Conservation (phyloP, 2,888 invertebrate species). For the Iselma pallidipennis region DNA sequence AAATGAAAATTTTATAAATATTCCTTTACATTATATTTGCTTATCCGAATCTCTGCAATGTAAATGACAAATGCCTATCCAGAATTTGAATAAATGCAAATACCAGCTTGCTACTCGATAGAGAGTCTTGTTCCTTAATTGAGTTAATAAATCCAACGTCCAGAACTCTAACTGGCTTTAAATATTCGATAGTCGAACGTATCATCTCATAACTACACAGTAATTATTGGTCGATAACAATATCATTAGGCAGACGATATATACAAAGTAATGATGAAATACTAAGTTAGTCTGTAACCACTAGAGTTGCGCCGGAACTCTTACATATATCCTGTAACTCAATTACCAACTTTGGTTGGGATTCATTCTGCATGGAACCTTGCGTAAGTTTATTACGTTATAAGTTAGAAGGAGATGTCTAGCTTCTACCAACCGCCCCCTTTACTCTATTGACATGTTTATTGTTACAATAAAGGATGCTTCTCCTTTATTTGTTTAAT, state of each 20-base stretch:
- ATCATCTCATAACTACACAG: no score
- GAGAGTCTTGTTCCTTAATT: no score
- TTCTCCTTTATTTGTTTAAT: background rate
- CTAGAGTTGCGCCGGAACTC: conserved; percentile 33
- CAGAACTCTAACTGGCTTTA: no score
- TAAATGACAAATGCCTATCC: no score
- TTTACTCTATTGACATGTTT: conserved; percentile 25
- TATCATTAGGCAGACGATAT: conserved; percentile 14
- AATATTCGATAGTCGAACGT: no score
- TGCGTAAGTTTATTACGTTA: conserved; percentile 38
- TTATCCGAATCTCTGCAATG: no score
- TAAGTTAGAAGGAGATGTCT: conserved; percentile 18
- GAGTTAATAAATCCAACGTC: no score
- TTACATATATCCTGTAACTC: conserved; percentile 43
- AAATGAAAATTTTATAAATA: no score
- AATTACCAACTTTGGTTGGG: conserved; percentile 44
- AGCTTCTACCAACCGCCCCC: conserved; percentile 21
- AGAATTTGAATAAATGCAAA: no score
- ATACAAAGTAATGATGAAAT: conserved; percentile 26
- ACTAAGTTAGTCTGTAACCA: conserved; percentile 24
- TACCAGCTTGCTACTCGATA: no score
- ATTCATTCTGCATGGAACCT: conserved; percentile 42
- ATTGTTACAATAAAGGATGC: conserved; percentile 20
- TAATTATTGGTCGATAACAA: conserved; percentile 10
- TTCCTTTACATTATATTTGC: no score